Percentiles rank a stretch among this genome's conserved stretches.
Evolutionary conservation across 2,797 vertebrate genomes (phyloP).

Genomic region (Podarcis lilfordi): DNA sequence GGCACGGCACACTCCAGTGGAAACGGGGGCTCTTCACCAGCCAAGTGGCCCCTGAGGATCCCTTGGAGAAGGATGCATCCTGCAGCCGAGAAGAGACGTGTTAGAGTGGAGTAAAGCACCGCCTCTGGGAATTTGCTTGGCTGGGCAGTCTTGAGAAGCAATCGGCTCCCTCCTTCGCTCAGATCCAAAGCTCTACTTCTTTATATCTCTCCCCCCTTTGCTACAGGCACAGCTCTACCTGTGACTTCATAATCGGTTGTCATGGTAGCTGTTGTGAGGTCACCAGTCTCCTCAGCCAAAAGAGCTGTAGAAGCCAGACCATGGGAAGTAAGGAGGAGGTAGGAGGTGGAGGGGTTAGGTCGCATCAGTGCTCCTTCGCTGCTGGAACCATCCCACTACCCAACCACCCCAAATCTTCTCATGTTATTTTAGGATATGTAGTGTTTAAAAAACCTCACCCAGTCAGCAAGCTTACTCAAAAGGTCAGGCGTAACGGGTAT

Average conservation of each 20-base stretch:
- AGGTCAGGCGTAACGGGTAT: not conserved
- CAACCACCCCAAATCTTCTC: not conserved
- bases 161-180: not conserved
- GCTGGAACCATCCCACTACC: not conserved
- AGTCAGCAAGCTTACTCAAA: not conserved
- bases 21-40: not conserved
- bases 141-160: not conserved
- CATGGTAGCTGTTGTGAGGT: slow-evolving; percentile 65
- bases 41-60: not conserved
- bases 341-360: not conserved
- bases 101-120: not conserved
- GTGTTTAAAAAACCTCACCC: too few relatives aligned
- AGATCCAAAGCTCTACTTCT: not conserved
- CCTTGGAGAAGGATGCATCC: not conserved
- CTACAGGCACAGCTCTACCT: not conserved
- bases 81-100: not conserved
- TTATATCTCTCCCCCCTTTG: not conserved
- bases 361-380: slow-evolving; percentile 27
- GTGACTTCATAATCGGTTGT: slow-evolving; percentile 69
- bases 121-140: not conserved
- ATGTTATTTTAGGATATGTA: not conserved
- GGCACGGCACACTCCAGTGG: not conserved
- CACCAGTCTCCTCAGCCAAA: slow-evolving; percentile 32
- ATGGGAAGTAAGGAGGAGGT: slow-evolving; percentile 11
- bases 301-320: not conserved